Percentiles rank a stretch among this genome's conserved stretches.
These are phyloP conservation scores for Halictus ligatus DNA, from an alignment of 2,888 invertebrate species.

Conservation along the genomic window DNA sequence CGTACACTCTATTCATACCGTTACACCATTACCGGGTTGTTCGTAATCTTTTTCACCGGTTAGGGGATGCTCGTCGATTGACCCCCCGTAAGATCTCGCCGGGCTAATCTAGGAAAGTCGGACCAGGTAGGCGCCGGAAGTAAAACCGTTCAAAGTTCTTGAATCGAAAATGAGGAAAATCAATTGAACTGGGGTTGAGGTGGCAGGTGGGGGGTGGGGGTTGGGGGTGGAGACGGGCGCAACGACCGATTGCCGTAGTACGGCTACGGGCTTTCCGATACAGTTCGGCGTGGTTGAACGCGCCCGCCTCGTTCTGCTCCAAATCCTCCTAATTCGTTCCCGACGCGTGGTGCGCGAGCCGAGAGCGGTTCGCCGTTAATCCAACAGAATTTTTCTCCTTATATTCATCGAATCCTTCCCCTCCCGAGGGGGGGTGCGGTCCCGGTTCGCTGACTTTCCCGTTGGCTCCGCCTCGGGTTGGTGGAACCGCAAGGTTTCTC, in stretches of 20 bases:
- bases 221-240: not conserved
- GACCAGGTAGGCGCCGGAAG: not conserved
- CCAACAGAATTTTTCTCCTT: conserved; percentile 44
- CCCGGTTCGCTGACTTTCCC: conserved; percentile 11
- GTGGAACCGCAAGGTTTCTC: not conserved
- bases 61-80: not conserved
- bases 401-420: conserved; percentile 4
- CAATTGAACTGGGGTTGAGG: not conserved
- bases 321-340: conserved; percentile 56
- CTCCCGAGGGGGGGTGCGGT: not conserved
- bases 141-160: not conserved
- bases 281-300: conserved; percentile 32
- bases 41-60: not conserved
- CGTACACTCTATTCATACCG: not conserved
- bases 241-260: conserved; percentile 19
- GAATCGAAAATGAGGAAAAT: conserved; percentile 13
- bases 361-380: conserved; percentile 36
- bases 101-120: not conserved
- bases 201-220: not conserved
- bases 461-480: not conserved
- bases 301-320: conserved; percentile 37
- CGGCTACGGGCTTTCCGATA: conserved; percentile 22
- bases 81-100: not conserved
- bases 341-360: not conserved
- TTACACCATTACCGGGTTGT: too few relatives aligned